A percentile compares a stretch with the other conserved stretches of the same genome.
Conservation (phyloP, 2,113 vertebrate species). For the Vulpes lagopus region DNA sequence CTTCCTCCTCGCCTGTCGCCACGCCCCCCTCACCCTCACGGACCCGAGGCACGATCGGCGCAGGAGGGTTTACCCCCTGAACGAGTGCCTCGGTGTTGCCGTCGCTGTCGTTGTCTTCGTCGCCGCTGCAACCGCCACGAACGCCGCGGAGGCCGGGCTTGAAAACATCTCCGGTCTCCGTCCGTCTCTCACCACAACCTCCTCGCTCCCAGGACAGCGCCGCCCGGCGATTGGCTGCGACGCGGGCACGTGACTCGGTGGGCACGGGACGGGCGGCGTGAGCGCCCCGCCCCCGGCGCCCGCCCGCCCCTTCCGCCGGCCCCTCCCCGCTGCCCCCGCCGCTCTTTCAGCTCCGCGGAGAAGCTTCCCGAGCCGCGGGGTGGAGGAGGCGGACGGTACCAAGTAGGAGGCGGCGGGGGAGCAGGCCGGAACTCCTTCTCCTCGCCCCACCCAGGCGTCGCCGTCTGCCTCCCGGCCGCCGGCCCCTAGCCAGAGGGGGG, state of each 20-base stretch:
- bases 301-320: not conserved
- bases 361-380: not conserved
- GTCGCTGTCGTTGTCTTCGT: constrained; percentile 12
- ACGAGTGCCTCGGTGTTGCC: not conserved
- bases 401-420: not conserved
- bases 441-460: not conserved
- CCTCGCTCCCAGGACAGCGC: constrained; percentile 65
- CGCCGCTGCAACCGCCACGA: constrained; percentile 43
- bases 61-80: constrained; percentile 41
- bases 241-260: constrained; percentile 84
- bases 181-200: constrained; percentile 78
- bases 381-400: not conserved
- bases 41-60: constrained; percentile 6
- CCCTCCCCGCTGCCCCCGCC: not conserved
- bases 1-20: constrained; percentile 69
- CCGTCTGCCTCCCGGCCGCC: not conserved
- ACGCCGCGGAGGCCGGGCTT: constrained; percentile 70
- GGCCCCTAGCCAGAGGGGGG: not conserved
- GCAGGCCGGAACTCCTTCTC: not conserved
- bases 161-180: constrained; percentile 81
- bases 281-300: constrained; percentile 58
- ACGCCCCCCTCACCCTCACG: constrained; percentile 72
- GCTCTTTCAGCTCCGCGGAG: not conserved
- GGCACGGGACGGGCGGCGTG: constrained; percentile 72
- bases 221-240: constrained; percentile 83